phyloP scores from a whole-genome alignment of 2,888 invertebrate genomes.

The Epirrhoe tristata region DNA sequence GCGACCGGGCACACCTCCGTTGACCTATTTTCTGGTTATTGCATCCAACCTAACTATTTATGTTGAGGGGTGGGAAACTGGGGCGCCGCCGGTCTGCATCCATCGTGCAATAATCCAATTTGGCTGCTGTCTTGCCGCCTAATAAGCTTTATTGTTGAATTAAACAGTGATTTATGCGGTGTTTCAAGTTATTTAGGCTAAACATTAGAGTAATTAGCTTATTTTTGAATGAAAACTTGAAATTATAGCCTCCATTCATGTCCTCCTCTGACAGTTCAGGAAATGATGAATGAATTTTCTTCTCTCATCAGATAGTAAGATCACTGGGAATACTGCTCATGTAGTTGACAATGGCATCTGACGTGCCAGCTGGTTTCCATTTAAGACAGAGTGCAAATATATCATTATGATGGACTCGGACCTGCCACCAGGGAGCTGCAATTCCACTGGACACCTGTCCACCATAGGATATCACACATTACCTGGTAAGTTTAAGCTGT shows the following conservation, averaged over 20 bases:
- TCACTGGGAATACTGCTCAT: slow-evolving; percentile 20
- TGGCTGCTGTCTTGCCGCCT: slow-evolving; percentile 32
- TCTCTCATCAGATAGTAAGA: slow-evolving; percentile 29
- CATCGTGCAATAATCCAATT: slow-evolving; percentile 62
- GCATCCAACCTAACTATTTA: slow-evolving; percentile 82
- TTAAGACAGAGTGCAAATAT: slow-evolving; percentile 52
- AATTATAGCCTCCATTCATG: not conserved
- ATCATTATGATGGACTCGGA: slow-evolving; percentile 81
- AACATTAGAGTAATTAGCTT: slow-evolving; percentile 13
- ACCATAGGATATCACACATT: slow-evolving; percentile 79
- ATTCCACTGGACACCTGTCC: slow-evolving; percentile 83
- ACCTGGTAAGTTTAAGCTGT: slow-evolving; percentile 64
- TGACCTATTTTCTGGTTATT: slow-evolving; percentile 85
- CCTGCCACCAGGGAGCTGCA: slow-evolving; percentile 81
- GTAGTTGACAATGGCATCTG: slow-evolving; percentile 58
- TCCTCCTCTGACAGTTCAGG: not conserved
- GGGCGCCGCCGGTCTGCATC: slow-evolving; percentile 73
- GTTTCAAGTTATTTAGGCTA: slow-evolving; percentile 8
- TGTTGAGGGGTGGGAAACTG: slow-evolving; percentile 74
- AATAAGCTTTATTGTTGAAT: slow-evolving; percentile 17
- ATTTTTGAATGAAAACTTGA: slow-evolving; percentile 9
- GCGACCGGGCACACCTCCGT: slow-evolving; percentile 81
- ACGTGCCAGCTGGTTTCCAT: slow-evolving; percentile 47
- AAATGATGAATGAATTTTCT: slow-evolving; percentile 8
- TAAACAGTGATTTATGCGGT: slow-evolving; percentile 13